Base-by-base conservation (phyloP, 1,140 invertebrate species). In the Drosophila lacteicornis region DNA sequence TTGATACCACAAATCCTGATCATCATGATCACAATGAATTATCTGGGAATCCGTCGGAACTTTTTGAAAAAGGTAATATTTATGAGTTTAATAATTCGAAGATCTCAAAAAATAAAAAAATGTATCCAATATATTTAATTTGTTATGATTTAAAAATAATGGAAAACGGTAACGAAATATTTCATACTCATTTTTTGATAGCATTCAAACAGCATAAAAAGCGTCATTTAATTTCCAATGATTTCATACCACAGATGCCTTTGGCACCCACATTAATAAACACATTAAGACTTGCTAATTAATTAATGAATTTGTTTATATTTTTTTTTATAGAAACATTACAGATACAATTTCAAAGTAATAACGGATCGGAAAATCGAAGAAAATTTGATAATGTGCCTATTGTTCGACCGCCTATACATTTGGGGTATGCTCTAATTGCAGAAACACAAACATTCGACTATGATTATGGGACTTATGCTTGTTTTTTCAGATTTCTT, bases 401-500 rank as follows among this genome's bases (percentile, higher is more conserved):
- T 75, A 95, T 97, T 57, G 94, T 94, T 43, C 93, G 94, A 71
- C 94, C 96, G 75, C 95, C 96, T 2, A 93, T 96, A 30, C 95
- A 96, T 91, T 95, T 96, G 78, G 96, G 96, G 96, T 97, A 94
- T 94, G 95, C 90, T 57, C 30, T 3, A 53, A 30, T 2, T 12
- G 12, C n/a, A 8, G 4, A 4, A 0, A 13, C 8, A 13, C 33
- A 2, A 5, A 22, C 5, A 36, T 15, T 19, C 1, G 13, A 58
- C 17, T 12, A 13, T 0, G 9, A 36, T 38, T 22, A 55, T 38
- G 17, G 15, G 15, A 2, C 2, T 49, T 15, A 15, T n/a, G 15
- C 6, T 42, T 7, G 9, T 45, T 45, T 19, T n/a, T 15, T 63
- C 9, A 99, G 99, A 92, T 99, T 99, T 95, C 95, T 99, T 80